Evolutionary conservation across 2,888 invertebrate species (phyloP).

Genomic region (Philonicus albiceps): DNA sequence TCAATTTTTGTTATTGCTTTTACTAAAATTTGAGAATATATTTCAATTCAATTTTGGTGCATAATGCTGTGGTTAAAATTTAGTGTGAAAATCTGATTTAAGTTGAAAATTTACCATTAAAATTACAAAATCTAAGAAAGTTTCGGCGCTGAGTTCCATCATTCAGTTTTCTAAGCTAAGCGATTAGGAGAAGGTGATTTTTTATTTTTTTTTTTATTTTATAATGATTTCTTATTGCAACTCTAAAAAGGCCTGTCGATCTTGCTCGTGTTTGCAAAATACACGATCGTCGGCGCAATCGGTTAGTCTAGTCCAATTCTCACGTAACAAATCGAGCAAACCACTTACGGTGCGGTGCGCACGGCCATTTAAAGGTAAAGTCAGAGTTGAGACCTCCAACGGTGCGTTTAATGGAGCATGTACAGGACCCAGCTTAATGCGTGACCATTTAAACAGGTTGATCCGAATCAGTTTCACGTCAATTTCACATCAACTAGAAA

Average conservation of each 20-base stretch:
- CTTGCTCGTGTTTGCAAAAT: neutral
- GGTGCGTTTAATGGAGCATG: constrained; percentile 38
- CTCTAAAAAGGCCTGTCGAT: neutral
- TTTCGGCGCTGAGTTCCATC: neutral
- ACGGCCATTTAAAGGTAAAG: neutral
- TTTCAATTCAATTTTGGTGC: no score
- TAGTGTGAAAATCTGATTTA: neutral
- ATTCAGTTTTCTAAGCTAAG: neutral
- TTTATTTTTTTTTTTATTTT: neutral
- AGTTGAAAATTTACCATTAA: neutral
- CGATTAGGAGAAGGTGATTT: neutral
- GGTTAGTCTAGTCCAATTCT: neutral
- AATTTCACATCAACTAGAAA: constrained; percentile 38
- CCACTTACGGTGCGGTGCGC: neutral
- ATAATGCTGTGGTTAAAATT: no score
- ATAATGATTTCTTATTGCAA: neutral
- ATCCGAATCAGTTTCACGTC: constrained; percentile 38
- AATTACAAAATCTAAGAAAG: neutral
- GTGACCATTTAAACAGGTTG: constrained; percentile 38
- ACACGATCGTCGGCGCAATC: neutral
- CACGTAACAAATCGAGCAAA: neutral
- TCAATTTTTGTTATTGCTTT: no score
- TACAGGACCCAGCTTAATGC: constrained; percentile 25
- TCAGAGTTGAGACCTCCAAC: constrained; percentile 33
- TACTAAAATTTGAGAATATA: no score